Evolutionary conservation across 2,888 invertebrate genomes (phyloP).

Genomic region (Pasiphila rectangulata): DNA sequence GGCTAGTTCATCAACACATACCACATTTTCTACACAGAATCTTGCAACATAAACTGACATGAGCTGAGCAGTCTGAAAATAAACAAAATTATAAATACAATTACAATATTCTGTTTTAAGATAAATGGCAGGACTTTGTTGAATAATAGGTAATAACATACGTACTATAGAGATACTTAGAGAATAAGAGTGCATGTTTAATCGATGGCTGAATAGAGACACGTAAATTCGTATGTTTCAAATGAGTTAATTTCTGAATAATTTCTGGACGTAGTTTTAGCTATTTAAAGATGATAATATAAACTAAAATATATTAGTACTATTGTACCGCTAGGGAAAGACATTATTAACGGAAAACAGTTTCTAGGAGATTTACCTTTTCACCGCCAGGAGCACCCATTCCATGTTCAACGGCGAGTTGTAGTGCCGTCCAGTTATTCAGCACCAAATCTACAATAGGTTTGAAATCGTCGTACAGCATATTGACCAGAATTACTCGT

Average conservation of each 20-base stretch:
- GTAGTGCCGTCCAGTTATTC: slow-evolving; percentile 86
- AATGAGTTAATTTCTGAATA: too few species aligned
- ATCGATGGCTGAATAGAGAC: neutral
- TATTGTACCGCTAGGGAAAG: too few species aligned
- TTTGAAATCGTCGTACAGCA: slow-evolving; percentile 79
- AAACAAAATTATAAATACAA: neutral
- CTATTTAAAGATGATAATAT: too few species aligned
- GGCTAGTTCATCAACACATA: slow-evolving; percentile 81
- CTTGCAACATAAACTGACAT: slow-evolving; percentile 83
- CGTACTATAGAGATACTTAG: too few species aligned
- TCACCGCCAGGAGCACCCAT: slow-evolving; percentile 86
- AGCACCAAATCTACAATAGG: slow-evolving; percentile 84
- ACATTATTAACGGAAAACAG: too few species aligned
- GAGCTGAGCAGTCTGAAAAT: slow-evolving; percentile 81
- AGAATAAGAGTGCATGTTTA: too few species aligned
- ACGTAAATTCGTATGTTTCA: too few species aligned
- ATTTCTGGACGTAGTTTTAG: too few species aligned
- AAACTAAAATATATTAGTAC: too few species aligned
- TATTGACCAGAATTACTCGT: slow-evolving; percentile 31
- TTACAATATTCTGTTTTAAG: neutral
- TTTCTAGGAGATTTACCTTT: too few species aligned
- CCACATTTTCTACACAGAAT: slow-evolving; percentile 82
- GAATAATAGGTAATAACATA: too few species aligned
- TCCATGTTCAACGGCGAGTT: slow-evolving; percentile 86
- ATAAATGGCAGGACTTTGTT: too few species aligned